Base-by-base conservation (phyloP, 2,113 vertebrate genomes). In the Sapayoa aenigma region DNA sequence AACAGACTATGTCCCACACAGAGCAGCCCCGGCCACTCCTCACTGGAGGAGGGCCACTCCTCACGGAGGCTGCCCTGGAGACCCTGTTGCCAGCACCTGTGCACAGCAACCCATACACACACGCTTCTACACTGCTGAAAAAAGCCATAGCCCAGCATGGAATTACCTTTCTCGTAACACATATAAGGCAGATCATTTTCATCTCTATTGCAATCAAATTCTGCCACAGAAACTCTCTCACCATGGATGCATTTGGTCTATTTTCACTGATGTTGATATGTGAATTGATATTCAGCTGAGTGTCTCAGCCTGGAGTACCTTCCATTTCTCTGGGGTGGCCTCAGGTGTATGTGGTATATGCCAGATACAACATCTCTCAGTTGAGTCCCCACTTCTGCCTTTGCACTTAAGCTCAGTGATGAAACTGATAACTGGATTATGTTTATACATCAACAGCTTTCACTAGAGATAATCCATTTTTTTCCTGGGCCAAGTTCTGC, bases 1-100 rank as follows among this genome's bases (percentile, higher is more conserved):
- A 49, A 28, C 10, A 1, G 4, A 17, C 58, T 80, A 55, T 58
- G 62, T 60, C 24, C 0, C 0, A 17, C 17, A 10, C 0, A 2
- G 71, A 12, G 30, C 73, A 75, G 56, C 23, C 31, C 3, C 16
- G 0, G 23, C 39, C 2, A 1, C 33, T n/a, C n/a, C n/a, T n/a
- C n/a, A n/a, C n/a, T n/a, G n/a, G n/a, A n/a, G n/a, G n/a, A n/a
- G n/a, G n/a, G n/a, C n/a, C n/a, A n/a, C n/a, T 56, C 25, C 33
- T 47, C 50, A 33, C 44, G 65, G 59, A 24, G 31, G 49, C 15
- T 11, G 2, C 12, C 37, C 78, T 39, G 72, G 46, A 49, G 60
- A 28, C 9, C 27, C 9, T 0, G 0, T 28, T 23, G 22, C 35
- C 63, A 76, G n/a, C 3, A 2, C n/a, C 44, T 2, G 1, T 24